phyloP scores from a whole-genome alignment of 2,888 invertebrate species.

The Cynaeus angustus region DNA sequence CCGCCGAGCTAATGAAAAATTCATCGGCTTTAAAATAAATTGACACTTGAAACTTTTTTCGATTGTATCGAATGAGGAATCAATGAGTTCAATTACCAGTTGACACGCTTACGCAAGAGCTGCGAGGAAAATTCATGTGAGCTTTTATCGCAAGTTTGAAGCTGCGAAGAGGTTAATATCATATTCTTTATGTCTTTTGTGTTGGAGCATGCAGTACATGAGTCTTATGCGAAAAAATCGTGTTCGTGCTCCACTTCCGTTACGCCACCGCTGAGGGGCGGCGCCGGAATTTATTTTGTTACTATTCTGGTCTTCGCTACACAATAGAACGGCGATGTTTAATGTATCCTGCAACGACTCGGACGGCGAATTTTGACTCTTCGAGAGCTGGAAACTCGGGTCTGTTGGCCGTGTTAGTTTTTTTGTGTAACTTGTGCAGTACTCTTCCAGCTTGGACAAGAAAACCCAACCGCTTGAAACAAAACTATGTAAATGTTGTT shows the following conservation, averaged over 20 bases:
- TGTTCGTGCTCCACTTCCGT: conserved; percentile 19
- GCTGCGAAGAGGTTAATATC: conserved; percentile 12
- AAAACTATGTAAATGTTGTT: too few relatives aligned
- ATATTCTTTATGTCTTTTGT: conserved; percentile 21
- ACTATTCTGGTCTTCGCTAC: conserved; percentile 1
- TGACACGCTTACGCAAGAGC: conserved; percentile 16
- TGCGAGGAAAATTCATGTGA: conserved; percentile 11
- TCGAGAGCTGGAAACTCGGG: neutral
- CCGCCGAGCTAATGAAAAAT: conserved; percentile 25
- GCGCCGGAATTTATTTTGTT: conserved; percentile 25
- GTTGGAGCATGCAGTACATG: neutral
- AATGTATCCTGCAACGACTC: conserved; percentile 21
- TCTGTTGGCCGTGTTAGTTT: too few relatives aligned
- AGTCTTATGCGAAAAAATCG: conserved; percentile 17
- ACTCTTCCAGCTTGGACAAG: too few relatives aligned
- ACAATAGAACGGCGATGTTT: conserved; percentile 9
- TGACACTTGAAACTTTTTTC: conserved; percentile 34
- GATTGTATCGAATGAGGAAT: conserved; percentile 34
- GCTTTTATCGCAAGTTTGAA: conserved; percentile 10
- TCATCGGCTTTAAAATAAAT: conserved; percentile 34
- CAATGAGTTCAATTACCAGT: conserved; percentile 35
- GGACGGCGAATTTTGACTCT: neutral
- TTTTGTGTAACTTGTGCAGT: too few relatives aligned
- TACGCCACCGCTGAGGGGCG: conserved; percentile 3
- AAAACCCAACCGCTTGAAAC: too few relatives aligned